These are phyloP conservation scores for Drosophila prosaltans DNA, from an alignment of 1,140 invertebrate species.

Conservation along the genomic window DNA sequence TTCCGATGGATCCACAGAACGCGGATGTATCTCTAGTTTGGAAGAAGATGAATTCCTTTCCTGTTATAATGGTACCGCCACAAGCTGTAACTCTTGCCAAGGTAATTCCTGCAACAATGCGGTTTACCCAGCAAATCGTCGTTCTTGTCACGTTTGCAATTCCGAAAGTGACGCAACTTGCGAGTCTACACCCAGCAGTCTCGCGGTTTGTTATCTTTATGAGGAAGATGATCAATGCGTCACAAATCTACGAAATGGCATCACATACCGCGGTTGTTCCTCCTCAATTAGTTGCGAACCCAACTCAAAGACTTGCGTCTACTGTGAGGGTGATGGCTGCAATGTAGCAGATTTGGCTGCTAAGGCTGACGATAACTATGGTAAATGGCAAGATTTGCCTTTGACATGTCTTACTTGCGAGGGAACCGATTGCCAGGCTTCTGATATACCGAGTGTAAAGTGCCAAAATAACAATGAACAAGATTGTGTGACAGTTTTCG, in stretches of 20 bases:
- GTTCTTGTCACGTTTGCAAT: conserved; percentile 71
- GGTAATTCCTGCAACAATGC: conserved; percentile 60
- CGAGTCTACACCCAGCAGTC: conserved; percentile 47
- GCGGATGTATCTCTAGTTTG: conserved; percentile 73
- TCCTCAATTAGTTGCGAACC: conserved; percentile 63
- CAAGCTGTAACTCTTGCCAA: conserved; percentile 48
- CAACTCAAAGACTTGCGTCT: conserved; percentile 53
- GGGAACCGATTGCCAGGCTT: conserved; percentile 38
- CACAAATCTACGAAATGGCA: conserved; percentile 54
- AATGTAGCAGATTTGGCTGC: conserved; percentile 56
- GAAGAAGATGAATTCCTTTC: conserved; percentile 68
- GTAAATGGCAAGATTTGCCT: conserved; percentile 78
- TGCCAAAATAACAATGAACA: conserved; percentile 71
- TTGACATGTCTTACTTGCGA: conserved; percentile 60
- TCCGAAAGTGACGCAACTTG: conserved; percentile 55
- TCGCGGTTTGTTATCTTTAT: conserved; percentile 60
- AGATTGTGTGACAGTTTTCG: conserved; percentile 73
- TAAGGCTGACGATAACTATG: conserved; percentile 62
- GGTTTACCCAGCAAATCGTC: conserved; percentile 54
- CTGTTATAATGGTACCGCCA: conserved; percentile 70
- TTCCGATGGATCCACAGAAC: conserved; percentile 63
- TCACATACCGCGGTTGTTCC: conserved; percentile 65
- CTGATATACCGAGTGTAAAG: conserved; percentile 17
- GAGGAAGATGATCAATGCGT: conserved; percentile 58
- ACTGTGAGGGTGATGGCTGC: conserved; percentile 66